Base-by-base conservation (phyloP, 2,888 invertebrate species). In the Leptogaster cylindrica region DNA sequence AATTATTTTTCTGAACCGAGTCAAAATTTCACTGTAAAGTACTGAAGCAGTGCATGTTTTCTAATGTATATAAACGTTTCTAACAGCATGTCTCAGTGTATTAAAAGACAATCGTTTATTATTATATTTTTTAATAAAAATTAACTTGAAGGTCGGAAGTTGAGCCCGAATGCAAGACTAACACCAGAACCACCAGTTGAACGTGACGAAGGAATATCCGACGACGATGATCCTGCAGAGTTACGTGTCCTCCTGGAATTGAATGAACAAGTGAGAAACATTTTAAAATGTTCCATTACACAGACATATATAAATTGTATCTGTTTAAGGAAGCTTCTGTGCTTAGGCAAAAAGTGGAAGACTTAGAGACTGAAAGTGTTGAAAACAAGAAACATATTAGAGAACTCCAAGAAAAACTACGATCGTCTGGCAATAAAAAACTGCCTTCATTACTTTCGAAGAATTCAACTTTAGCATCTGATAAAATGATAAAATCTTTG, bases 191-290 rank as follows among this genome's bases (percentile, higher is more conserved):
- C 86, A 48, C 79, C 83, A 48, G 84, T 87, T 71, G 89, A 89
- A 75, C 90, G 89, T 76, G 88, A 89, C 76, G 89, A 89, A 76
- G 87, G 88, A 63, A 88, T 87, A 71, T 88, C 89, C 6, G 90
- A 89, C 75, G 88, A 90, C 75, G 93, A 93, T 74, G 92, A 93
- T 80, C 88, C 90, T 10, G 87, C 91, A 16, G 94, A 95, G 79
- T 81, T 95, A 68, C 88, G 92, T 75, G 84, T 95, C 39, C 88
- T 95, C 72, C 82, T 96, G 61, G 95, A 95, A 80, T 84, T 95
- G 51, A 91, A 92, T 77, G 95, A 95, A 81, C 93, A 93, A 83
- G 87, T 86, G 55, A 41, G 2, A 51, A n/a, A n/a, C n/a, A n/a
- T n/a, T 14, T 52, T 18, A 12, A 18, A 16, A 25, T 44, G 12